A percentile compares a stretch with the other conserved stretches of the same genome.
These are phyloP conservation scores for Florisuga fusca DNA, from an alignment of 2,797 vertebrate genomes.

Conservation along the genomic window DNA sequence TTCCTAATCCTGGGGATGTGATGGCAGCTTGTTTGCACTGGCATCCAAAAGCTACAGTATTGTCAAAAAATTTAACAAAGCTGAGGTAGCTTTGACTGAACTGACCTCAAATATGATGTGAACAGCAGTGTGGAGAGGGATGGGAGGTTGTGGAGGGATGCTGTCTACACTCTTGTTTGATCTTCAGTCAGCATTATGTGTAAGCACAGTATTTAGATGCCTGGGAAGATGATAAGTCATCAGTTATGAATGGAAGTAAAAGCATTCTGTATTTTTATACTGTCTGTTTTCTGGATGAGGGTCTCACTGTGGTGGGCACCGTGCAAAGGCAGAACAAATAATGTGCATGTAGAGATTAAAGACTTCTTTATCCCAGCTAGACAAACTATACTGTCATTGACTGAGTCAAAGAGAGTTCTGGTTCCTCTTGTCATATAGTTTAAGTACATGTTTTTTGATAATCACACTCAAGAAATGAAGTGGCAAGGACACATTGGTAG, in stretches of 20 bases:
- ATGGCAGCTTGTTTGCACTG: slow-evolving; percentile 59
- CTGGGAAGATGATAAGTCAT: slow-evolving; percentile 24
- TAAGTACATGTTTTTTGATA: background rate
- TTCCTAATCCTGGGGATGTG: slow-evolving; percentile 28
- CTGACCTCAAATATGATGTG: slow-evolving; percentile 57
- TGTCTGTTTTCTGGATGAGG: background rate
- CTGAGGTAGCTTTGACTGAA: slow-evolving; percentile 42
- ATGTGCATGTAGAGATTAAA: slow-evolving; percentile 34
- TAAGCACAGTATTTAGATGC: slow-evolving; percentile 23
- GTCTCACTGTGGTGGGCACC: slow-evolving; percentile 18
- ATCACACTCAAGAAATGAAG: background rate
- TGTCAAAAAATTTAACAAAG: slow-evolving; percentile 52
- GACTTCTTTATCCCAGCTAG: background rate
- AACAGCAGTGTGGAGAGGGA: slow-evolving; percentile 31
- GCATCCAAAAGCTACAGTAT: slow-evolving; percentile 45
- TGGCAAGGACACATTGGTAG: background rate
- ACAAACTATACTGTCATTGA: background rate
- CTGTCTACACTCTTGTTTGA: slow-evolving; percentile 13
- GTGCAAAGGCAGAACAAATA: slow-evolving; percentile 28
- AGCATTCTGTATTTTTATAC: background rate
- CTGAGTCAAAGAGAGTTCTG: background rate
- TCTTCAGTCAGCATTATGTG: slow-evolving; percentile 48
- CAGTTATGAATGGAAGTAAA: slow-evolving; percentile 33
- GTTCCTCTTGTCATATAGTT: background rate
- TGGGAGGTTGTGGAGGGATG: background rate